Evolutionary conservation across 1,140 invertebrate species (phyloP).

Genomic region (Pogonomyrmex californicus): DNA sequence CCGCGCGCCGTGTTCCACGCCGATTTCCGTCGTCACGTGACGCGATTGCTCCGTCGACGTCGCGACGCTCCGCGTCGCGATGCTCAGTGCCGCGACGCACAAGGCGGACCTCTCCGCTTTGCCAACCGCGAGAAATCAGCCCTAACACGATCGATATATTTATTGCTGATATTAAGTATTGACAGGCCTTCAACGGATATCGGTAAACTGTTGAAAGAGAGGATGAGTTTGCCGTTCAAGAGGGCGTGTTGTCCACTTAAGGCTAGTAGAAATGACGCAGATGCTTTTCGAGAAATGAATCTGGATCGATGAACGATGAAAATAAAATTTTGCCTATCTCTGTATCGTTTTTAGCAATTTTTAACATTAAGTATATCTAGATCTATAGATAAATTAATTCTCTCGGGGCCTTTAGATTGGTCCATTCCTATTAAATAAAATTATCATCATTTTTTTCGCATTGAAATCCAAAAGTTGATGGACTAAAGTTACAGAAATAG

Average conservation of each 20-base stretch:
- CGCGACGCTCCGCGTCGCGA: slow-evolving; percentile 15
- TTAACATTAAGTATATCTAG: no score
- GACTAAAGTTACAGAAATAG: no score
- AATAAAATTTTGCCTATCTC: neutral
- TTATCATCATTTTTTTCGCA: no score
- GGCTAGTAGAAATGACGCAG: neutral
- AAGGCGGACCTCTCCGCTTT: slow-evolving; percentile 20
- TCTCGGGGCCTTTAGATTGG: no score
- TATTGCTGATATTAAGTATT: slow-evolving; percentile 36
- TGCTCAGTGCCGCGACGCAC: neutral
- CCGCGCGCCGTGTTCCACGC: slow-evolving; percentile 43
- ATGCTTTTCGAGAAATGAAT: neutral
- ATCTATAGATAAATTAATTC: no score
- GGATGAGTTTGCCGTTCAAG: neutral
- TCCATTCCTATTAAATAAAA: no score
- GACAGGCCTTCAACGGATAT: neutral
- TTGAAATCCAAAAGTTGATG: no score
- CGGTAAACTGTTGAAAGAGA: slow-evolving; percentile 5
- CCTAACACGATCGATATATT: slow-evolving; percentile 22
- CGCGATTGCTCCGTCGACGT: slow-evolving; percentile 21
- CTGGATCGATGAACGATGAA: neutral
- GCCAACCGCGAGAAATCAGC: neutral
- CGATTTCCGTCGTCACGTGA: slow-evolving; percentile 61
- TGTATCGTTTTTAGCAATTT: no score
- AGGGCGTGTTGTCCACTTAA: neutral